phyloP scores from a whole-genome alignment of 2,113 vertebrate species.

The Labeo catla region DNA sequence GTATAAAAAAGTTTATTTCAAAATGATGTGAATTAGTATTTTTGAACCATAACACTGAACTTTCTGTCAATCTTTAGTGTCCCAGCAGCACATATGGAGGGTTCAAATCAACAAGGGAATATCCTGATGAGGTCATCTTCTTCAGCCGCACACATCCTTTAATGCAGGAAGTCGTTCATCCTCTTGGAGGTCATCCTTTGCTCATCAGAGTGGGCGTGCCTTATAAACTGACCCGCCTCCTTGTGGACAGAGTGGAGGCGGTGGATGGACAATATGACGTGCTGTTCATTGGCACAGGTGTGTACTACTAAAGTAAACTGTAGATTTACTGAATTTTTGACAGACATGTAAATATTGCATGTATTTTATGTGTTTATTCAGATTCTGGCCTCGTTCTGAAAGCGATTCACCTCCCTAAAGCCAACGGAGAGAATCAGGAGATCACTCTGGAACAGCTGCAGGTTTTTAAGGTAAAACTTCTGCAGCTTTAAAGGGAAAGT shows the following conservation, averaged over 20 bases:
- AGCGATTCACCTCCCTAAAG: conserved; percentile 74
- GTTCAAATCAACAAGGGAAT: conserved; percentile 80
- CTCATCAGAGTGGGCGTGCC: conserved; percentile 78
- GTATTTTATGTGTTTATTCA: not conserved
- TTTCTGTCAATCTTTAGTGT: conserved; percentile 67
- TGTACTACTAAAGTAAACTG: not conserved
- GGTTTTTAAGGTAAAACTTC: conserved; percentile 77
- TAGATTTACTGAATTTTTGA: not conserved
- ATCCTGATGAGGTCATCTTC: conserved; percentile 83
- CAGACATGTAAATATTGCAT: not conserved
- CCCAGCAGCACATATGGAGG: conserved; percentile 82
- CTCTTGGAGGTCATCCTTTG: conserved; percentile 75
- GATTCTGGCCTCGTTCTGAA: conserved; percentile 81
- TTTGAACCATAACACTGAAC: not conserved
- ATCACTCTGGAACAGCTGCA: conserved; percentile 81
- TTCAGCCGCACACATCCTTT: conserved; percentile 82
- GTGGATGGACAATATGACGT: conserved; percentile 81
- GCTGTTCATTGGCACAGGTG: conserved; percentile 81
- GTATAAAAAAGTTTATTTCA: too few relatives aligned
- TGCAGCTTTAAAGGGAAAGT: not conserved
- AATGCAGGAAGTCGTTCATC: conserved; percentile 76
- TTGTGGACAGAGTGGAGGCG: conserved; percentile 81
- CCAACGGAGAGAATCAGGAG: conserved; percentile 72
- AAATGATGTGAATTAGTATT: not conserved
- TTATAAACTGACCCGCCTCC: conserved; percentile 79